Base-by-base conservation (phyloP, 2,888 invertebrate genomes). In the Clanis bilineata region DNA sequence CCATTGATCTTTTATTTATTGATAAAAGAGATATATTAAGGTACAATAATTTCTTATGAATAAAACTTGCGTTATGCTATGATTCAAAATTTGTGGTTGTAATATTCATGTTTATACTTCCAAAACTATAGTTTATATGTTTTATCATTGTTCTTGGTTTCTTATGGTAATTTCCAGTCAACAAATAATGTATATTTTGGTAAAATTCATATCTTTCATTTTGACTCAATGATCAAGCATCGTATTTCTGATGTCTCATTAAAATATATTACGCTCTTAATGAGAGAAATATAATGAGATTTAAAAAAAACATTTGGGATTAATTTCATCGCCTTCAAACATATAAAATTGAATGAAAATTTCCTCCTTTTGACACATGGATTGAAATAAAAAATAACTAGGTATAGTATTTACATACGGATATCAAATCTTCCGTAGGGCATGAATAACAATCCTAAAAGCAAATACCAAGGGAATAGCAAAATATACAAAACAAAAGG, bases 1-100 rank as follows among this genome's bases (percentile, higher is more conserved):
- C 32, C 55, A 59, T 36, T 38, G 56, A 57, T 28, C 10, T 55
- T 59, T 56, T 56, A 56, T 44, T 59, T 58, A 58, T 58, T 39
- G 51, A 57, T 43, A 57, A 18, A 32, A 28, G 56, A 32, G 18
- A 51, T 32, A 51, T 51, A 51, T 32, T 28, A 32, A 32, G 51
- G 51, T 51, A 10, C 18, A 28, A 32, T 32, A 18, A 51, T 32
- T 32, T 28, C 51, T 18, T 1, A 51, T 32, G 18, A 32, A 3
- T 32, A 18, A 32, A 9, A 51, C 51, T 15, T 51, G 32, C 18
- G 32, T 32, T 51, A 7, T 7, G 10, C 1, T 28, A 18, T 51
- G 32, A 32, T 32, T 32, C 32, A 28, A 25, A 1, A 15, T 7
- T 9, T 15, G 1, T 36, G 9, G 1, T 1, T 7, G 18, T 4